Evolutionary conservation across 2,888 invertebrate genomes (phyloP).

Genomic region (Eupeodes latifasciatus): DNA sequence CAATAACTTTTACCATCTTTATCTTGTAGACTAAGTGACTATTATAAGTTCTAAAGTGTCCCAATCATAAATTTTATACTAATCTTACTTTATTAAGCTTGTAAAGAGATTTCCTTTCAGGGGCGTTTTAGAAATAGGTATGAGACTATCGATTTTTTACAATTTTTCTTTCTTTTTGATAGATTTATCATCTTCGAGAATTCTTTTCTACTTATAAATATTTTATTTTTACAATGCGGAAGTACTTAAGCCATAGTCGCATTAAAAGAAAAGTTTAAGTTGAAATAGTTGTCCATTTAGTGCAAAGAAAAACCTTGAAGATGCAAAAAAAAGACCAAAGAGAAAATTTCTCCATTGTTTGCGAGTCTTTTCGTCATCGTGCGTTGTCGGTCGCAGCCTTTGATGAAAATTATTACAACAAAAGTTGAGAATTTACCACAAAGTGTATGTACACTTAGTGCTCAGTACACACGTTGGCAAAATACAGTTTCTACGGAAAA

Average conservation of each 20-base stretch:
- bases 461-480: slow-evolving; percentile 37
- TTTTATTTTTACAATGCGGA: background rate
- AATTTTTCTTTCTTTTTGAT: background rate
- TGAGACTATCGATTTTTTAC: slow-evolving; percentile 14
- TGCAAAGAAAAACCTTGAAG: background rate
- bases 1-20: slow-evolving; percentile 1
- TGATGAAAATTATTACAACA: slow-evolving; percentile 26
- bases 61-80: background rate
- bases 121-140: background rate
- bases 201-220: background rate
- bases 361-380: background rate
- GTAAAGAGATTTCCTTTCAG: background rate
- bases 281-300: background rate
- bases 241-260: background rate
- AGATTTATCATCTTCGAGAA: background rate
- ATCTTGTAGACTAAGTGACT: background rate
- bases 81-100: too few relatives aligned
- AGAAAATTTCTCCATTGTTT: slow-evolving; percentile 33
- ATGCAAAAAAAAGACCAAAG: background rate
- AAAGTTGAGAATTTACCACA: background rate
- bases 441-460: slow-evolving; percentile 20
- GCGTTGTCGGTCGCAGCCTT: background rate
- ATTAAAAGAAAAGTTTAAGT: background rate
- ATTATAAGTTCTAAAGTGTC: background rate
- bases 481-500: slow-evolving; percentile 1